A percentile compares a stretch with the other conserved stretches of the same genome.
Evolutionary conservation across 2,888 invertebrate species (phyloP).

Genomic region (Cheilosia urbana): DNA sequence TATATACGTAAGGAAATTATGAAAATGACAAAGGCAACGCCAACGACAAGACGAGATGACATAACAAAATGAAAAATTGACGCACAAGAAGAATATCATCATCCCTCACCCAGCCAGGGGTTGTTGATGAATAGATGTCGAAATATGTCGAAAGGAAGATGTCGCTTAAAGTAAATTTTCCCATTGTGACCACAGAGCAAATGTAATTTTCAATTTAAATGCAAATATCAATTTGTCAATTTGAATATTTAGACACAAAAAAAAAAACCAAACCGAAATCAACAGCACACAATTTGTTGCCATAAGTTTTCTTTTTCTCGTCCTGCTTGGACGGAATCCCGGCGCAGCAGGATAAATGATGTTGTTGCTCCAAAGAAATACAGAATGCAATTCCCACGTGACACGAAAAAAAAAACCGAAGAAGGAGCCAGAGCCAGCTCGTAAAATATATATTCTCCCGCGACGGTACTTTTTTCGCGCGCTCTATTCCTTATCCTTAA

Average conservation of each 20-base stretch:
- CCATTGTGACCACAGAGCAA: conserved; percentile 83
- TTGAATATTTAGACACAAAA: conserved; percentile 76
- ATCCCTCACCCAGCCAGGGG: conserved; percentile 2
- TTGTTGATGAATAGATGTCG: conserved; percentile 69
- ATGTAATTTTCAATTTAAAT: conserved; percentile 84
- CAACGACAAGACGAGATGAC: conserved; percentile 14
- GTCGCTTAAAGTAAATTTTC: conserved; percentile 83
- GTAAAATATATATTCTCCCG: conserved; percentile 58
- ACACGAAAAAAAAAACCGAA: conserved; percentile 53
- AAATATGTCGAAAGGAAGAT: conserved; percentile 65
- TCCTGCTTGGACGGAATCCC: conserved; percentile 28
- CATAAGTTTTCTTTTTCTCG: conserved; percentile 55
- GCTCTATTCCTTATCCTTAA: conserved; percentile 79
- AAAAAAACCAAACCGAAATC: conserved; percentile 17
- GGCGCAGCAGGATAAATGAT: conserved; percentile 75
- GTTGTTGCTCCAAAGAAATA: conserved; percentile 58
- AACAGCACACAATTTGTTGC: conserved; percentile 73
- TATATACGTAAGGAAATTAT: conserved; percentile 55
- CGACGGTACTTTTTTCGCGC: conserved; percentile 35
- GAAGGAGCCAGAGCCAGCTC: conserved; percentile 44
- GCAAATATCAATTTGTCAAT: conserved; percentile 85
- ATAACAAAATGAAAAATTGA: conserved; percentile 66
- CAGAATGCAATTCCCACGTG: conserved; percentile 77
- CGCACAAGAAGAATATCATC: conserved; percentile 29
- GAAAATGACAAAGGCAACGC: conserved; percentile 53